Base-by-base conservation (phyloP, 2,113 vertebrate species). In the Aegypius monachus region DNA sequence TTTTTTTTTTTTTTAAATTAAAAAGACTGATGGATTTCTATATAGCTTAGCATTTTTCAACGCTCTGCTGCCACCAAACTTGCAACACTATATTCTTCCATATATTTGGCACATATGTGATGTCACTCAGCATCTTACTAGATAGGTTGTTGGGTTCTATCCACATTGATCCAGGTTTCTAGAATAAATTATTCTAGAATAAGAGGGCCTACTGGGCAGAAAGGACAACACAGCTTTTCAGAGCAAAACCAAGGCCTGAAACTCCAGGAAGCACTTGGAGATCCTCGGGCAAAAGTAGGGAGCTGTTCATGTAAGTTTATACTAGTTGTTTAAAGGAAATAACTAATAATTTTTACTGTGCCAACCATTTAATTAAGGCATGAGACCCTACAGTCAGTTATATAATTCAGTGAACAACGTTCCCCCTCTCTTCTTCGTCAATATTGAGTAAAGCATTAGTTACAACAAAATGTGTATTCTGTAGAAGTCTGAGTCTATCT, bases 211-310 rank as follows among this genome's bases (percentile, higher is more conserved):
- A 27, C 21, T 73, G 7, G 29, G 10, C 36, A 81, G 45, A 86
- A 79, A 10, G 29, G 16, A 55, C 34, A 47, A 47, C 29, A 45
- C 7, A 50, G 42, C 23, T 55, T 38, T 5, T 27, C 0, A 0
- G 23, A 81, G 65, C 23, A 50, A 26, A 89, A 77, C 6, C 7
- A 42, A 62, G 11, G 36, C 58, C 58, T 58, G n/a, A 82, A 13
- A 10, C 27, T 27, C 45, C 40, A 38, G n/a, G 15, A 73, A 79
- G 11, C 31, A 65, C 27, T 32, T 61, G 27, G 23, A 65, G 8
- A 89, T 58, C 27, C 43, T n/a, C 32, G 7, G 25, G 22, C 25
- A 90, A 22, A 52, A 67, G 15, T 1, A 63, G 16, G n/a, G 2
- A 73, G 38, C 11, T 45, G 27, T 4, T 67, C 21, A 5, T 11